Evolutionary conservation across 2,113 vertebrate genomes (phyloP).

Genomic region (Isurus oxyrinchus): DNA sequence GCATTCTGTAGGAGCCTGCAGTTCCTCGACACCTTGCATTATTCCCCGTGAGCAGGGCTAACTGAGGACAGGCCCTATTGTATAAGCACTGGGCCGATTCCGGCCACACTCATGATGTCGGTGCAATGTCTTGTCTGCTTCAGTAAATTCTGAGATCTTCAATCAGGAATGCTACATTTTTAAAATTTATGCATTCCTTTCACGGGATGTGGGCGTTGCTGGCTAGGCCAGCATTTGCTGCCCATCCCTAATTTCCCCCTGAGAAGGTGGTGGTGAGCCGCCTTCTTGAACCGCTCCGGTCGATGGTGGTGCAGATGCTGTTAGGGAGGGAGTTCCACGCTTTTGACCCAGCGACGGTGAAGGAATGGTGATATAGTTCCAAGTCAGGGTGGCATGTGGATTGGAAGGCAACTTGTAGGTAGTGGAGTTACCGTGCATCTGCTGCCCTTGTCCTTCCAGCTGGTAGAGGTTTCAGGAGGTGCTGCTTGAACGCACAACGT

Average conservation of each 20-base stretch:
- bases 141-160: neutral
- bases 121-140: neutral
- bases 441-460: too few relatives aligned
- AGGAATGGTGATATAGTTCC: too few relatives aligned
- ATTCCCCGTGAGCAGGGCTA: neutral
- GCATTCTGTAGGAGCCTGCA: neutral
- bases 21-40: neutral
- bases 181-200: neutral
- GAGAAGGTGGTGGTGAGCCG: neutral
- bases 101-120: too few relatives aligned
- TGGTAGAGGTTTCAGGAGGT: neutral
- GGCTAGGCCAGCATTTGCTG: neutral
- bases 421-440: neutral
- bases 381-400: neutral
- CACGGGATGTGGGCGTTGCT: neutral
- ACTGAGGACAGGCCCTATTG: neutral
- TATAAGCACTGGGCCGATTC: neutral
- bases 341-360: neutral
- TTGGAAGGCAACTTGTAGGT: neutral
- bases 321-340: neutral
- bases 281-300: neutral
- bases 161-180: neutral
- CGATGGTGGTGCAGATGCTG: neutral
- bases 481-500: neutral
- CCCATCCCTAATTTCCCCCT: neutral